phyloP scores from a whole-genome alignment of 2,797 vertebrate genomes.

The Rhyacichthys aspro region DNA sequence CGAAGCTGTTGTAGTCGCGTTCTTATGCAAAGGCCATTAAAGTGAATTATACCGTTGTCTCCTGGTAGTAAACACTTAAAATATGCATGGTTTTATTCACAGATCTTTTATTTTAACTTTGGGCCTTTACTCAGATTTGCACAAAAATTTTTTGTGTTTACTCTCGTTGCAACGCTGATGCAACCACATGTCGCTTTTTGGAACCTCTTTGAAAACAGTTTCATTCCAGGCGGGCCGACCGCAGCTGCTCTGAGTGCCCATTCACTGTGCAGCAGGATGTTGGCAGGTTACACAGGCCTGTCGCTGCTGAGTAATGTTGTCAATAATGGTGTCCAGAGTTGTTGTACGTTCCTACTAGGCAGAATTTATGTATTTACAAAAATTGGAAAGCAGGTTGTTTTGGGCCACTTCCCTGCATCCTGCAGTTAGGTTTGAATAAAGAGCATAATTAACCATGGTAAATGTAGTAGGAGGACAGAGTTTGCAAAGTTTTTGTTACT shows the following conservation, averaged over 20 bases:
- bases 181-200: background rate
- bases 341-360: background rate
- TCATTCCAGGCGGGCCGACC: background rate
- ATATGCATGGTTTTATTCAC: background rate
- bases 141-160: background rate
- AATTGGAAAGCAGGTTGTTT: too few relatives aligned
- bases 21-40: conserved; percentile 22
- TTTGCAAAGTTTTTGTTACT: too few relatives aligned
- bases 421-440: too few relatives aligned
- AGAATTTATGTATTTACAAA: background rate
- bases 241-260: background rate
- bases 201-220: background rate
- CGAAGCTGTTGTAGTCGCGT: conserved; percentile 1
- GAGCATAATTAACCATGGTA: too few relatives aligned
- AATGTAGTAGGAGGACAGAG: too few relatives aligned
- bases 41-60: conserved; percentile 16
- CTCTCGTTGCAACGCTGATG: background rate
- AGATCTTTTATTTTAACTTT: background rate
- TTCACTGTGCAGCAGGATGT: background rate
- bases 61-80: conserved; percentile 1
- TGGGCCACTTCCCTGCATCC: too few relatives aligned
- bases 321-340: background rate
- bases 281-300: background rate
- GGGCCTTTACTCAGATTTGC: background rate
- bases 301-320: background rate